Conservation (phyloP, 2,888 invertebrate genomes). For the Brachypalpus laphriformis region DNA sequence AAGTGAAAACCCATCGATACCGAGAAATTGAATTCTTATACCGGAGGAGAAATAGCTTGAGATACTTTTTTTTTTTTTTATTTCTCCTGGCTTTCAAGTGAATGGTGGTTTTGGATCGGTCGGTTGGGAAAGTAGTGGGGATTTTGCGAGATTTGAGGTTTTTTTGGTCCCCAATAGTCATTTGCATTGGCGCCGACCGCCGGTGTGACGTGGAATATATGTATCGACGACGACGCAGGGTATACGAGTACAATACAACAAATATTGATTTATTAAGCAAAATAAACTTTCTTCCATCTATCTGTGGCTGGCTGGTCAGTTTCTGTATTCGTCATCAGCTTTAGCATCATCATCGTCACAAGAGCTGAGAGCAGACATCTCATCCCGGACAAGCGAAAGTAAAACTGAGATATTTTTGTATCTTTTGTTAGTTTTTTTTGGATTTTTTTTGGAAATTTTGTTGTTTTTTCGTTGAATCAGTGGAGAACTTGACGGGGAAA, state of each 20-base stretch:
- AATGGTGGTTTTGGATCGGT: slow-evolving; percentile 42
- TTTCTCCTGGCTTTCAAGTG: slow-evolving; percentile 61
- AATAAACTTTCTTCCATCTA: slow-evolving; percentile 66
- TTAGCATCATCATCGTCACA: not conserved
- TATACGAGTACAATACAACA: slow-evolving; percentile 41
- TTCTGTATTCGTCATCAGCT: slow-evolving; percentile 24
- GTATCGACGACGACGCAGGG: not conserved
- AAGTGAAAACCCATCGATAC: slow-evolving; percentile 73
- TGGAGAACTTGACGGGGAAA: slow-evolving; percentile 24
- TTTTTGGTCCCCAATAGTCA: slow-evolving; percentile 8
- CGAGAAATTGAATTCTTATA: slow-evolving; percentile 70
- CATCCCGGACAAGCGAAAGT: slow-evolving; percentile 62
- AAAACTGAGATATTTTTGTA: slow-evolving; percentile 41
- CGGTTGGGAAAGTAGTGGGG: slow-evolving; percentile 56
- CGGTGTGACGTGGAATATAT: not conserved
- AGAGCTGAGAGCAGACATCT: slow-evolving; percentile 3
- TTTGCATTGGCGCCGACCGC: slow-evolving; percentile 53
- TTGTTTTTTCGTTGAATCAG: not conserved
- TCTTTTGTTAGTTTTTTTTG: slow-evolving; percentile 11
- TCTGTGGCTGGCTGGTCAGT: slow-evolving; percentile 4
- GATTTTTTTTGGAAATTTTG: slow-evolving; percentile 14
- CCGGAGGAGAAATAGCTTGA: slow-evolving; percentile 66
- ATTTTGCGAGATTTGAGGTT: slow-evolving; percentile 58
- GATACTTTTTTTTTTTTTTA: slow-evolving; percentile 47
- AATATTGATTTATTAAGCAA: slow-evolving; percentile 71